Evolutionary conservation across 2,888 invertebrate species (phyloP).

Genomic region (Catocala fraxini): DNA sequence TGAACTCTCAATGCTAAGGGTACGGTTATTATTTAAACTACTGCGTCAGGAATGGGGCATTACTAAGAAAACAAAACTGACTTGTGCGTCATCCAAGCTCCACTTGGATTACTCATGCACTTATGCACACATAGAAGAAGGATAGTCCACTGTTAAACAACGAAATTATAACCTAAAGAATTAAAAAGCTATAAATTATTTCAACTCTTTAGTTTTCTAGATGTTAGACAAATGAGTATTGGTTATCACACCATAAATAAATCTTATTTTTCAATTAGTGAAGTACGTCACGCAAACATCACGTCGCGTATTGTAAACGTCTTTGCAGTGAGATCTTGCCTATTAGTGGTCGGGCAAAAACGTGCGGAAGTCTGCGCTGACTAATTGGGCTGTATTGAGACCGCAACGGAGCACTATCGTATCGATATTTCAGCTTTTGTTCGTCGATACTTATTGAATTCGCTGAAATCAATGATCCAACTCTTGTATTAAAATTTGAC

Average conservation of each 20-base stretch:
- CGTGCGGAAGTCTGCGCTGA: slow-evolving; percentile 81
- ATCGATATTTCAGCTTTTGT: slow-evolving; percentile 65
- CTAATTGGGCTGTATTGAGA: slow-evolving; percentile 84
- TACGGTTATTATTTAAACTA: no score
- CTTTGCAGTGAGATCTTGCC: slow-evolving; percentile 71
- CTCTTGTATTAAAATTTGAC: slow-evolving; percentile 35
- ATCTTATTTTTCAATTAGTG: not conserved
- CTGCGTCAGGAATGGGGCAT: no score
- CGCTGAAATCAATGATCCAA: slow-evolving; percentile 50
- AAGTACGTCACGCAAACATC: slow-evolving; percentile 27
- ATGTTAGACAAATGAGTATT: not conserved
- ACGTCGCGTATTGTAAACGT: slow-evolving; percentile 61
- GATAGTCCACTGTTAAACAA: no score
- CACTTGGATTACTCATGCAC: no score
- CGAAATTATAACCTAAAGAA: no score
- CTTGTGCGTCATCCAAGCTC: no score
- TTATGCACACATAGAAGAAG: no score
- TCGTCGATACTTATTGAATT: slow-evolving; percentile 48
- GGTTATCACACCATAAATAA: not conserved
- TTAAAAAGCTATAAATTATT: no score
- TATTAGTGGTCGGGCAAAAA: slow-evolving; percentile 82
- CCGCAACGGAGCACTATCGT: slow-evolving; percentile 63
- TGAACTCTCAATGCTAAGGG: no score
- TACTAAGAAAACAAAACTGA: no score
- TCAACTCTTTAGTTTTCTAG: no score